Evolutionary conservation across 2,888 invertebrate genomes (phyloP), one percentile per base, ranked within the genome.

Genomic region (Apodemia mormo): DNA sequence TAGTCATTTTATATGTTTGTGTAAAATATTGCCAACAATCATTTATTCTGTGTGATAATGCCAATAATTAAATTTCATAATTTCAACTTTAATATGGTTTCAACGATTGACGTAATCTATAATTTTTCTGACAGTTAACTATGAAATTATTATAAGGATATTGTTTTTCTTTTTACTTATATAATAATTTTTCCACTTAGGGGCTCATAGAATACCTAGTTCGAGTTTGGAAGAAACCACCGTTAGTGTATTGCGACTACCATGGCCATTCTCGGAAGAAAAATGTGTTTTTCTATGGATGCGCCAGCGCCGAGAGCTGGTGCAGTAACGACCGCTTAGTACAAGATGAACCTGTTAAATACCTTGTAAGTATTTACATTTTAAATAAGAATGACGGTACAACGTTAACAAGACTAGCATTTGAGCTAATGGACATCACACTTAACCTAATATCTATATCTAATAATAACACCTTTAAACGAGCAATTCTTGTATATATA

Each of bases 281-380:
- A 92, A 97, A 97, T 83, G 96, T 97, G 75, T 97, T 97, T 91
- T 94, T 97, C 80, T 97, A 97, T 85, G 97, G 97, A 29, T 97
- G 97, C 88, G 96, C 95, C 68, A 93, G 93, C 77, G 94, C 94
- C 66, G 95, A 95, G 83, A 96, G 95, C 78, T 96, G 96, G 96
- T 94, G 94, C 85, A 94, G 93, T 78, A 93, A 87, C 79, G 96
- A 96, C 84, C 86, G 94, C 68, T 85, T 93, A 61, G 81, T 91
- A 72, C 89, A 88, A 22, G 95, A 95, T 78, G 93, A 94, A 78
- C 94, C 94, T 54, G 90, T 94, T 76, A 94, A 95, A 80, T 95
- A 94, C 82, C 90, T 95, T 81, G 95, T 95, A 82, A 93, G 92
- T 81, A 72, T 68, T 56, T 70, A 66, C 70, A 64, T 66, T 66